Conservation (phyloP, 2,113 vertebrate genomes). For the Apus apus region DNA sequence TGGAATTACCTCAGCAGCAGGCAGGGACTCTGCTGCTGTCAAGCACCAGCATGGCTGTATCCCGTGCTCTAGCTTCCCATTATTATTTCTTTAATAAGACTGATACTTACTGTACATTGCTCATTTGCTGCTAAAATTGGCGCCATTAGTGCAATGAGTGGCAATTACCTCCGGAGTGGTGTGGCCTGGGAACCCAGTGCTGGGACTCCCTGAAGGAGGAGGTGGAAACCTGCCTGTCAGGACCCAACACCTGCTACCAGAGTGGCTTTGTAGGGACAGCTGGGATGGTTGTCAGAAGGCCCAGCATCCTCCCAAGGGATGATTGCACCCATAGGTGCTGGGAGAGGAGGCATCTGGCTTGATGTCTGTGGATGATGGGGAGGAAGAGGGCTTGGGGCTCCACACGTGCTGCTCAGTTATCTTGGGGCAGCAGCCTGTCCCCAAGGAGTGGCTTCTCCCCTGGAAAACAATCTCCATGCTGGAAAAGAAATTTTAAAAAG, state of each 20-base stretch:
- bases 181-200: background rate
- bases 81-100: conserved; percentile 67
- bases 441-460: background rate
- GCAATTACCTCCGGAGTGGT: conserved; percentile 9
- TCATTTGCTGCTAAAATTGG: conserved; percentile 69
- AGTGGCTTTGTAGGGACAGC: background rate
- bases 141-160: conserved; percentile 54
- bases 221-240: background rate
- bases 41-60: background rate
- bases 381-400: background rate
- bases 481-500: background rate
- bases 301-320: background rate
- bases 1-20: background rate
- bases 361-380: fast-evolving
- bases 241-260: background rate
- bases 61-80: conserved; percentile 51
- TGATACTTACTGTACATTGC: conserved; percentile 19
- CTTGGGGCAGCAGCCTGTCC: background rate
- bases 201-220: background rate
- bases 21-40: conserved; percentile 11
- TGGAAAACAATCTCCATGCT: background rate
- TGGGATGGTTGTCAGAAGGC: background rate
- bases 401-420: background rate
- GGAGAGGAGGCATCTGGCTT: background rate
- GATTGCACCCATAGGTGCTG: background rate